phyloP scores from a whole-genome alignment of 2,113 vertebrate species.

The Chaenogobius annularis region DNA sequence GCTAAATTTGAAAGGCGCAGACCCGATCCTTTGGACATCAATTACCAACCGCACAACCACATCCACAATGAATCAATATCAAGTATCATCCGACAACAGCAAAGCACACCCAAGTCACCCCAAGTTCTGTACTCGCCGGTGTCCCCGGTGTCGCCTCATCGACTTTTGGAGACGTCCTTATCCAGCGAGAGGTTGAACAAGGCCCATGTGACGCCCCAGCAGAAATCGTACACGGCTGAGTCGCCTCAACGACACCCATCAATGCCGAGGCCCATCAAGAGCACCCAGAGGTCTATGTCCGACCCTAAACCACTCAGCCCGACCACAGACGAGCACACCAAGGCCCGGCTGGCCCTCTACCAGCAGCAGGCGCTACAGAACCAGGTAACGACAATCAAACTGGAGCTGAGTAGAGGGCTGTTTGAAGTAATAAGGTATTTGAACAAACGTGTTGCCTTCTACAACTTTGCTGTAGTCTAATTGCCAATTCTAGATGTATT shows the following conservation, averaged over 20 bases:
- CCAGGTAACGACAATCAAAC: conserved; percentile 83
- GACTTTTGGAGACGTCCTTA: conserved; percentile 88
- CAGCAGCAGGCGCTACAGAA: conserved; percentile 90
- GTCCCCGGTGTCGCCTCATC: conserved; percentile 92
- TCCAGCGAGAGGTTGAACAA: conserved; percentile 95
- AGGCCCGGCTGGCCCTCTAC: conserved; percentile 91
- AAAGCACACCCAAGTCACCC: conserved; percentile 85
- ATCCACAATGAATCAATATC: conserved; percentile 89
- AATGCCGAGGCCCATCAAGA: conserved; percentile 93
- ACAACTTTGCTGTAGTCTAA: not conserved
- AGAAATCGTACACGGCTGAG: conserved; percentile 92
- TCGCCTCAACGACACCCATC: conserved; percentile 88
- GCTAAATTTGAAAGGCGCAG: conserved; percentile 90
- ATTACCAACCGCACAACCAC: conserved; percentile 89
- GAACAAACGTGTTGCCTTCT: not conserved
- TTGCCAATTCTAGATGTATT: not conserved
- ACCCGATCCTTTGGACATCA: conserved; percentile 93
- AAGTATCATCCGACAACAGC: conserved; percentile 87
- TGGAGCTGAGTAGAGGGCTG: not conserved
- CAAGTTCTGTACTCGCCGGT: conserved; percentile 97
- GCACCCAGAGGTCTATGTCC: conserved; percentile 93
- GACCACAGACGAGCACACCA: conserved; percentile 90
- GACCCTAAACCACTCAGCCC: conserved; percentile 97
- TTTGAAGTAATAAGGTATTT: not conserved
- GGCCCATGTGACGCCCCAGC: conserved; percentile 93